phyloP scores from a whole-genome alignment of 2,888 invertebrate genomes.

The Drosophila pseudotalamancana region DNA sequence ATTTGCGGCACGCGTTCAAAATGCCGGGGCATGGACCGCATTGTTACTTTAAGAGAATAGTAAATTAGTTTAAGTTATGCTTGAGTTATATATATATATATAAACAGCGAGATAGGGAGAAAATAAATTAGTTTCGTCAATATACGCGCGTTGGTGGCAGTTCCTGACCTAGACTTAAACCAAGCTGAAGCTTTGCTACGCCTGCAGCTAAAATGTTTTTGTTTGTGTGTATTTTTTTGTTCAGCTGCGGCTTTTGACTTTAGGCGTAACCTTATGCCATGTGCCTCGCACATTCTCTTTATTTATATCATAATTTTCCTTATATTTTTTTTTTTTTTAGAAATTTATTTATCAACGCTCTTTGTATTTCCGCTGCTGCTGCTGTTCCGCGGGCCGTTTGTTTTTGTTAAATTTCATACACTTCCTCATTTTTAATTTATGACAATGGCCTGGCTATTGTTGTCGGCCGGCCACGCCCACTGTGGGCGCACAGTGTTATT shows the following conservation, averaged over 20 bases:
- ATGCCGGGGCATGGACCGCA: background rate
- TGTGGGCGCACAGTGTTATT: constrained; percentile 58
- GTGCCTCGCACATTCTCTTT: constrained; percentile 22
- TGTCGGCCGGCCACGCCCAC: constrained; percentile 40
- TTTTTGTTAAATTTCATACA: constrained; percentile 77
- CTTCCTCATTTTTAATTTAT: constrained; percentile 81
- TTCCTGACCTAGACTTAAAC: constrained; percentile 38
- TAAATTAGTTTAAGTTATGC: constrained; percentile 33
- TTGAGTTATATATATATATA: too few species aligned
- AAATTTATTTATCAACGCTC: constrained; percentile 76
- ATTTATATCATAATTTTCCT: constrained; percentile 19
- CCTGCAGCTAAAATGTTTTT: constrained; percentile 7
- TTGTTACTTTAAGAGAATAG: constrained; percentile 7
- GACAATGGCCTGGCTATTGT: constrained; percentile 77
- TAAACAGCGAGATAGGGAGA: background rate
- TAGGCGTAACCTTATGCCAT: constrained; percentile 39
- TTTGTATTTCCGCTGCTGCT: constrained; percentile 66
- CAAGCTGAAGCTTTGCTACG: background rate
- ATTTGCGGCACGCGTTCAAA: constrained; percentile 57
- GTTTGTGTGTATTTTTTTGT: constrained; percentile 9
- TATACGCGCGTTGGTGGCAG: constrained; percentile 9
- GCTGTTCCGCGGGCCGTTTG: constrained; percentile 59
- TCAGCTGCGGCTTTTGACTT: constrained; percentile 36
- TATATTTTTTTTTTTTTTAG: constrained; percentile 36
- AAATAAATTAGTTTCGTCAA: constrained; percentile 28